phyloP scores from a whole-genome alignment of 2,113 vertebrate genomes.

The Perca schrenkii region DNA sequence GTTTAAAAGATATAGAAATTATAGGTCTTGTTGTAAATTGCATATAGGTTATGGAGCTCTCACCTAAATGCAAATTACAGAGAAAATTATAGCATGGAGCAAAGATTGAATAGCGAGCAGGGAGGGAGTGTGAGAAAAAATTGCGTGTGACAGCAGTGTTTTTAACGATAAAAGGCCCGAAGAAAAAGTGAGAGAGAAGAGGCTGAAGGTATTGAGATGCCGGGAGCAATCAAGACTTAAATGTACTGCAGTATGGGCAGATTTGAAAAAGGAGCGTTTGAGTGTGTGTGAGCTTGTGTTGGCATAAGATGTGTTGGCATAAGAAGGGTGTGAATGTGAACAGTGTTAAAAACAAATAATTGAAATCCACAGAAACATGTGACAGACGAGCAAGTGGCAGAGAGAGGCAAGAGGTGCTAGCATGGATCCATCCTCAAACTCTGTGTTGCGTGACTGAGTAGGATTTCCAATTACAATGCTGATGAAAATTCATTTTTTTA shows the following conservation, averaged over 20 bases:
- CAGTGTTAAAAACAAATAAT: not conserved
- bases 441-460: not conserved
- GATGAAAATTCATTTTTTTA: not conserved
- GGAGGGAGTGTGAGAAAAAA: not conserved
- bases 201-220: not conserved
- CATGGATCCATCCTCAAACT: not conserved
- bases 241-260: not conserved
- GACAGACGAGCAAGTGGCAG: not conserved
- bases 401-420: not conserved
- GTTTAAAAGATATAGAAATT: not conserved
- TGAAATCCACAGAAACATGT: not conserved
- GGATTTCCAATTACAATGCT: slow-evolving; percentile 11
- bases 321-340: not conserved
- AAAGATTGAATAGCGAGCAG: slow-evolving; percentile 20
- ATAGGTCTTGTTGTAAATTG: not conserved
- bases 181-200: not conserved
- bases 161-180: not conserved
- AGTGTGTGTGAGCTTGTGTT: not conserved
- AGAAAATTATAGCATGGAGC: slow-evolving; percentile 19
- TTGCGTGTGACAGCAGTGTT: slow-evolving; percentile 11
- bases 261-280: not conserved
- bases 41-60: slow-evolving; percentile 21
- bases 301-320: not conserved
- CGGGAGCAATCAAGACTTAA: not conserved
- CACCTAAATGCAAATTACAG: slow-evolving; percentile 34